These are phyloP conservation scores for Rachycentron canadum DNA, from an alignment of 2,797 vertebrate species.

Conservation along the genomic window DNA sequence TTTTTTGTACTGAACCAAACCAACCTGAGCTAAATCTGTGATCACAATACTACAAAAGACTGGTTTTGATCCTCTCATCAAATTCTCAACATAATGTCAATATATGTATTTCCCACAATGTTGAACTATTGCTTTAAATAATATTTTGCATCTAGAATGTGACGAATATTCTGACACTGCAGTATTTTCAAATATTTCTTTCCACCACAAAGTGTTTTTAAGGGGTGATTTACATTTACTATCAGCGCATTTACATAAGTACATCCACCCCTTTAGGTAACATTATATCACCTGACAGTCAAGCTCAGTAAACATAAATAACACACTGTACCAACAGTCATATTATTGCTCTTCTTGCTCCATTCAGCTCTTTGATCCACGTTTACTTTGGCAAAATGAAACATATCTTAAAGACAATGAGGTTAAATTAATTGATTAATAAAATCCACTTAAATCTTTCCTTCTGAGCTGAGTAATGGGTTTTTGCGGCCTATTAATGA, in stretches of 20 bases:
- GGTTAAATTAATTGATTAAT: conserved; percentile 33
- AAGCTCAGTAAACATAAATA: conserved; percentile 4
- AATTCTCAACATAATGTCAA: background rate
- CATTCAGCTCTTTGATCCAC: conserved; percentile 34
- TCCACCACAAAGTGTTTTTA: background rate
- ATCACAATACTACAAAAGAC: background rate
- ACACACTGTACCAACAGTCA: background rate
- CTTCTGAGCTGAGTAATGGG: conserved; percentile 30
- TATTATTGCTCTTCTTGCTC: conserved; percentile 19
- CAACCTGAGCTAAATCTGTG: background rate
- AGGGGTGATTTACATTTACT: background rate
- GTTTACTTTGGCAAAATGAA: conserved; percentile 26
- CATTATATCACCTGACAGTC: background rate
- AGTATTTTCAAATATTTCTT: background rate
- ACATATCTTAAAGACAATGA: conserved; percentile 34
- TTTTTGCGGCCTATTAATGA: conserved; percentile 38
- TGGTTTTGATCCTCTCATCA: background rate
- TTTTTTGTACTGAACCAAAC: background rate
- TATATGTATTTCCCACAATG: background rate
- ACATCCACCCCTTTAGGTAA: background rate
- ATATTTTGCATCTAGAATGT: background rate
- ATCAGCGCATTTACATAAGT: background rate
- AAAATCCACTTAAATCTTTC: conserved; percentile 47
- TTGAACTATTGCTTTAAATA: background rate
- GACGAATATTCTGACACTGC: background rate